These are phyloP conservation scores for Narcine bancroftii DNA, from an alignment of 2,113 vertebrate genomes.

Conservation along the genomic window DNA sequence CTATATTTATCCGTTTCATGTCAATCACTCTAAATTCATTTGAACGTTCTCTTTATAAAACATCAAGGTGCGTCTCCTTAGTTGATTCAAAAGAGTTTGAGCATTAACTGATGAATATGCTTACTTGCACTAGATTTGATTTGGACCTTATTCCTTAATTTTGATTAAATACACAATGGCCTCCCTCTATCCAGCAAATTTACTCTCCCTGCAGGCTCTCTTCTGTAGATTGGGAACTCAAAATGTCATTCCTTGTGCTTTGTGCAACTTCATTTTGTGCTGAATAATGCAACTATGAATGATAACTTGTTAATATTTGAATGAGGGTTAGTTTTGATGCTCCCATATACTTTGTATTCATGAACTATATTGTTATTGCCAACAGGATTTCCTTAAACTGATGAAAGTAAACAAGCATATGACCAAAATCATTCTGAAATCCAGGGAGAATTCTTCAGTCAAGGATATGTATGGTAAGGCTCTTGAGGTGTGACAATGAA, in stretches of 20 bases:
- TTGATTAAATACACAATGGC: background rate
- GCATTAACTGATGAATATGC: background rate
- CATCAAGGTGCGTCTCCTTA: background rate
- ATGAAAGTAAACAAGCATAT: background rate
- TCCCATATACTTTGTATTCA: background rate
- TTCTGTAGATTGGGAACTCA: background rate
- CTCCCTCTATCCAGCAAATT: background rate
- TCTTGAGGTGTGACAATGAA: background rate
- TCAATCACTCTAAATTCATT: conserved; percentile 3
- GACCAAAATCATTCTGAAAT: background rate
- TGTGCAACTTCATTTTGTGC: background rate
- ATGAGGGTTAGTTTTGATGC: background rate
- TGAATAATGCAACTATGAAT: background rate
- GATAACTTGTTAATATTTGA: background rate
- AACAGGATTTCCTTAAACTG: conserved; percentile 8
- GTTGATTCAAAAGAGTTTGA: background rate
- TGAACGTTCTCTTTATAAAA: background rate
- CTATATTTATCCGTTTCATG: background rate
- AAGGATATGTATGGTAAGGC: background rate
- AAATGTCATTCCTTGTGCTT: conserved; percentile 2
- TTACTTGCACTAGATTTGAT: conserved; percentile 4
- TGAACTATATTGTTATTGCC: background rate
- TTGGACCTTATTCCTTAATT: background rate
- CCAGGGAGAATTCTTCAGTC: background rate
- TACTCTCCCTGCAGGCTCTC: background rate